Conservation (phyloP, 2,797 vertebrate species). For the Peromyscus eremicus region DNA sequence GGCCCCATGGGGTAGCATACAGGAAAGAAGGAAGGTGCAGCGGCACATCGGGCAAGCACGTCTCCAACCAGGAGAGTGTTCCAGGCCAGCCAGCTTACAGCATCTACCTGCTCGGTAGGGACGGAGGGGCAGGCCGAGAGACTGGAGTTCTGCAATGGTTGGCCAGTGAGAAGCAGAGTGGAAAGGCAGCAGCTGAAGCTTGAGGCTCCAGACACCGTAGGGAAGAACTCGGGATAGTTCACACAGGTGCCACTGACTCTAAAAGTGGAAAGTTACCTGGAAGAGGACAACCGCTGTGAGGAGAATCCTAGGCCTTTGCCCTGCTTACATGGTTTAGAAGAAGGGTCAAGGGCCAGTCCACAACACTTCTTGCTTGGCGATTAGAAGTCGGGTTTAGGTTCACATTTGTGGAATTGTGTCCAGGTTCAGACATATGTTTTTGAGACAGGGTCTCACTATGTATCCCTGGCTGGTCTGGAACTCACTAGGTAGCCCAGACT, state of each 20-base stretch:
- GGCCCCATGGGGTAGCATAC: accelerated
- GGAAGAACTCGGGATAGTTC: not conserved
- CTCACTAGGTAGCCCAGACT: not conserved
- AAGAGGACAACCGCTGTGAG: not conserved
- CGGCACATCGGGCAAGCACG: not conserved
- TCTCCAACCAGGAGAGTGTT: not conserved
- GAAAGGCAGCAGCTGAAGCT: not conserved
- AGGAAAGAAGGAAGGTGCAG: not conserved
- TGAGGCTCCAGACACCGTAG: not conserved
- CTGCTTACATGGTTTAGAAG: not conserved
- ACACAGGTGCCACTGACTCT: not conserved
- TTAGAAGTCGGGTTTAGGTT: not conserved
- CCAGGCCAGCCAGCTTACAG: not conserved
- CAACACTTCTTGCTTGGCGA: not conserved
- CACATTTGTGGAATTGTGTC: not conserved
- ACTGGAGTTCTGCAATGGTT: not conserved
- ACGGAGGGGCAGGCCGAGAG: not conserved
- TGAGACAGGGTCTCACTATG: not conserved
- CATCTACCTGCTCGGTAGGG: not conserved
- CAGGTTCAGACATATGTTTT: not conserved
- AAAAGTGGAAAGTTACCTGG: not conserved
- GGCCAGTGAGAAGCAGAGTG: not conserved
- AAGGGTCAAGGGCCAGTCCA: not conserved
- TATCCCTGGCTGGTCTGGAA: not conserved
- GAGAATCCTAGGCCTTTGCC: not conserved